phyloP scores from a whole-genome alignment of 2,797 vertebrate species.

The Selene dorsalis region DNA sequence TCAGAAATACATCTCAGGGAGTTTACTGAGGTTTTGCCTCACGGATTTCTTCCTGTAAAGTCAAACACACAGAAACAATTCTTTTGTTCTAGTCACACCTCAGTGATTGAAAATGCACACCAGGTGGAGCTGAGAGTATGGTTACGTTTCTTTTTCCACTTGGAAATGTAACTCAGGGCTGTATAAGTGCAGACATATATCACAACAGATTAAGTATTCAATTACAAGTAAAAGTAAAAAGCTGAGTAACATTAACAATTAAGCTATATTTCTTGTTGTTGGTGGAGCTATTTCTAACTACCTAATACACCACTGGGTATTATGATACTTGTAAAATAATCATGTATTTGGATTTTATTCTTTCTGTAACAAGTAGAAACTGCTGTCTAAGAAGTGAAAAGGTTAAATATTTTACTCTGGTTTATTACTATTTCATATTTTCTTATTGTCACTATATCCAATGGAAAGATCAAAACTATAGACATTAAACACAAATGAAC shows the following conservation, averaged over 20 bases:
- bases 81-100: conserved; percentile 39
- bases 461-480: neutral
- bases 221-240: neutral
- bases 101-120: conserved; percentile 44
- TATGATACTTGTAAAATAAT: too few relatives aligned
- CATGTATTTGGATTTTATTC: too few relatives aligned
- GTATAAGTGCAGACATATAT: neutral
- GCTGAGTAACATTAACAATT: neutral
- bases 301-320: too few relatives aligned
- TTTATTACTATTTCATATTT: too few relatives aligned
- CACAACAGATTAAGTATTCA: neutral
- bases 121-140: conserved; percentile 44
- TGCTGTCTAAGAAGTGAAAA: neutral
- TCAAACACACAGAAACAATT: conserved; percentile 38
- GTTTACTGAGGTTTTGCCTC: conserved; percentile 43
- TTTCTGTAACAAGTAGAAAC: neutral
- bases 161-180: conserved; percentile 38
- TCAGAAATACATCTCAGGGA: conserved; percentile 46
- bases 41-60: conserved; percentile 36
- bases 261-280: too few relatives aligned
- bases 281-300: too few relatives aligned
- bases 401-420: neutral
- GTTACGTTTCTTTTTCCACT: conserved; percentile 24
- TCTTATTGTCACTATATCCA: neutral
- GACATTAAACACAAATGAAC: too few relatives aligned